Percentiles rank a stretch among this genome's conserved stretches.
phyloP scores from a whole-genome alignment of 2,888 invertebrate species.

The Nephrotoma flavescens region DNA sequence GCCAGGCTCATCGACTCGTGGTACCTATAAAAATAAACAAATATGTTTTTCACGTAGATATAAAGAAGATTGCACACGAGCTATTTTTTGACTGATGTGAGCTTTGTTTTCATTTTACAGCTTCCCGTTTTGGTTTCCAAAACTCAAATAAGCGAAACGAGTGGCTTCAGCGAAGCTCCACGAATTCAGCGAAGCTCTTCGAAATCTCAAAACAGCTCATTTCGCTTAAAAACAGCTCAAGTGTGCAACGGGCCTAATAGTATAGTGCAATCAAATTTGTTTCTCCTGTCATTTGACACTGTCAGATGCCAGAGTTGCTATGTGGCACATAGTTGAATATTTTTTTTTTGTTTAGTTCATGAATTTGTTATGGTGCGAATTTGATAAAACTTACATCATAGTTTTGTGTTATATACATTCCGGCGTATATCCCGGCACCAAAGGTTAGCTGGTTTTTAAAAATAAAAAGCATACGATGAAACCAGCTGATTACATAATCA shows the following conservation, averaged over 20 bases:
- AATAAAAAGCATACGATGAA: not conserved
- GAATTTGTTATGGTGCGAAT: not conserved
- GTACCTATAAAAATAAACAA: constrained; percentile 47
- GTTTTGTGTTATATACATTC: constrained; percentile 57
- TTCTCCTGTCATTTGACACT: not conserved
- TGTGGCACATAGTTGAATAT: not conserved
- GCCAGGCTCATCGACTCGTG: constrained; percentile 70
- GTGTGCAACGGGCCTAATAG: no score
- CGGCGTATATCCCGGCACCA: constrained; percentile 51
- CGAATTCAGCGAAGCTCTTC: no score
- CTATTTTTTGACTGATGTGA: no score
- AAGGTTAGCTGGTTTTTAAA: constrained; percentile 41
- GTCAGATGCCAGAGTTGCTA: not conserved
- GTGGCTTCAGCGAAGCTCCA: no score
- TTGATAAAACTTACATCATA: constrained; percentile 42
- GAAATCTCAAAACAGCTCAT: no score
- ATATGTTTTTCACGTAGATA: not conserved
- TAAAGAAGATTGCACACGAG: no score
- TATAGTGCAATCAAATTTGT: not conserved
- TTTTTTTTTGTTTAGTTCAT: not conserved
- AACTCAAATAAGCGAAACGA: no score
- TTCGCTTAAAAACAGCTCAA: no score
- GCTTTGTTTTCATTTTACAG: no score
- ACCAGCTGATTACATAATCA: not conserved
- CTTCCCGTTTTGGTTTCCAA: no score